A percentile compares a stretch with the other conserved stretches of the same genome.
Conservation (phyloP, 2,113 vertebrate genomes). For the Gulo gulo region DNA sequence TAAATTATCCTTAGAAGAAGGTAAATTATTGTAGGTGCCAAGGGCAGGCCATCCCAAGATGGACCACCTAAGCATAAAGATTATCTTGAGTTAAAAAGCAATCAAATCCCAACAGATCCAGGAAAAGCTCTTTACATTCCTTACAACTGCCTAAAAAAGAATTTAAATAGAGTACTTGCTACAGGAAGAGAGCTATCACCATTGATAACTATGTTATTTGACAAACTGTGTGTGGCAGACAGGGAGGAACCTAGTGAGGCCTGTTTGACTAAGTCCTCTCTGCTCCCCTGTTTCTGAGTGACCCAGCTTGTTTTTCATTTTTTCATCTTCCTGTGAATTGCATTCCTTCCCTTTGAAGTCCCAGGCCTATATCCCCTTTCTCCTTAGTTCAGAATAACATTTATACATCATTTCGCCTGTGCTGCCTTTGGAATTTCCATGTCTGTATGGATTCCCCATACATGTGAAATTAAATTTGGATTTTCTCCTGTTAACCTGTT, state of each 20-base stretch:
- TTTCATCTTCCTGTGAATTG: background rate
- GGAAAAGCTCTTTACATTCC: background rate
- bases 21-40: background rate
- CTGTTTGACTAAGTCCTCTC: background rate
- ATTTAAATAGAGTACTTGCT: background rate
- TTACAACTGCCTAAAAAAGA: background rate
- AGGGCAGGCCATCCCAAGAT: background rate
- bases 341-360: background rate
- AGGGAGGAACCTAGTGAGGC: background rate
- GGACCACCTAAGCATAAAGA: background rate
- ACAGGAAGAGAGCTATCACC: background rate
- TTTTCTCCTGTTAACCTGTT: background rate
- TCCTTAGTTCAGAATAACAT: background rate
- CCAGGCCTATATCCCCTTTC: background rate
- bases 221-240: background rate
- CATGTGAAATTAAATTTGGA: background rate
- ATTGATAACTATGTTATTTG: background rate
- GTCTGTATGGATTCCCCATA: background rate
- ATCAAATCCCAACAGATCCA: background rate
- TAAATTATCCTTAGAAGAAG: background rate
- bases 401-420: background rate
- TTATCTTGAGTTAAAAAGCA: background rate
- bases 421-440: background rate
- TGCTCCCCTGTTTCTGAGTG: background rate
- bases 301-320: background rate